Base-by-base conservation (phyloP, 2,113 vertebrate species). In the Ictalurus furcatus region DNA sequence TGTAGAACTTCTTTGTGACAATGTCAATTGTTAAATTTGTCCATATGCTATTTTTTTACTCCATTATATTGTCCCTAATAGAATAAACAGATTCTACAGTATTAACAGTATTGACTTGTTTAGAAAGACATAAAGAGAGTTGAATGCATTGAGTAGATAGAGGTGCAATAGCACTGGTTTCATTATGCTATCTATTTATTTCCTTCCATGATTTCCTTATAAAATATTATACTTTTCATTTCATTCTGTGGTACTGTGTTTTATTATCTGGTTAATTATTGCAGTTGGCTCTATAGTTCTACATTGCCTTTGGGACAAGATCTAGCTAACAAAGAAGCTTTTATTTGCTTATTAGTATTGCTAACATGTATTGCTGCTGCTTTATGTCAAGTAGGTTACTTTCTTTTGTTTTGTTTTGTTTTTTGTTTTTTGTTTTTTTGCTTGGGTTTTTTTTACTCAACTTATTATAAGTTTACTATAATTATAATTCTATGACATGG, bases 281-380 rank as follows among this genome's bases (percentile, higher is more conserved):
- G 23, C 25, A 79, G 44, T 52, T 79, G 25, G 44, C 76, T 52
- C 76, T 79, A 12, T 25, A 76, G 37, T 25, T 9, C 9, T 44
- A 13, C 21, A 76, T 76, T 76, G 73, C 73, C 40, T 76, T 76
- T 44, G 40, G 40, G 73, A 56, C n/a, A 17, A 81, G 79, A 34
- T 56, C 2, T 54, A 80, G 25, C 48, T 30, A n/a, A 80, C 48
- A 80, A 54, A 56, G 25, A 80, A 56, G 76, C 1, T 28, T 79
- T 54, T 54, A 52, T 79, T 79, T n/a, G 76, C 44, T 79, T 79
- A 79, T 54, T 59, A 82, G 14, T 83, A 83, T 83, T 14, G 30
- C 11, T 23, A 61, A 25, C 52, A 82, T 58, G 34, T 61, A 83
- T 37, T 59, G 3, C 9, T 83, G 81, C 11, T 59, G 52, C 8